Conservation (phyloP, 1,140 invertebrate genomes). For the Metaphire vulgaris region DNA sequence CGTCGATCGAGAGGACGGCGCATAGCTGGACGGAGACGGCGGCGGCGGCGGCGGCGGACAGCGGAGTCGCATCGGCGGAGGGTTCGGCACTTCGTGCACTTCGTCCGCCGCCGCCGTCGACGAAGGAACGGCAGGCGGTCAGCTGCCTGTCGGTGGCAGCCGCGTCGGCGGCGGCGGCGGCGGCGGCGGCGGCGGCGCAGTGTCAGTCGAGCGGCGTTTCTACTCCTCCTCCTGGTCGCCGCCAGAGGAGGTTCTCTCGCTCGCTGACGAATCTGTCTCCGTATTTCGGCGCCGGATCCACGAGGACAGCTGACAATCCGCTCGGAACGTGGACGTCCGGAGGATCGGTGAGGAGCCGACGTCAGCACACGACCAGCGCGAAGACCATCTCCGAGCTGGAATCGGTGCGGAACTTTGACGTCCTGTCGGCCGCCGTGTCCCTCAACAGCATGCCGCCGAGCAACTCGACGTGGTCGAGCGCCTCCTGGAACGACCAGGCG, state of each 20-base stretch:
- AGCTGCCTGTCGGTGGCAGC: neutral
- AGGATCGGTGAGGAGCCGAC: neutral
- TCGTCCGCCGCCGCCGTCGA: neutral
- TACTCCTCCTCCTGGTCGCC: too few relatives aligned
- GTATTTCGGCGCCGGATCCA: too few relatives aligned
- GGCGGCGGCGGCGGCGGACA: neutral
- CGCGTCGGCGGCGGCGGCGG: too few relatives aligned
- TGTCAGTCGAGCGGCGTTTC: too few relatives aligned
- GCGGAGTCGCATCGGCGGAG: neutral
- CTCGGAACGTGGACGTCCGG: too few relatives aligned
- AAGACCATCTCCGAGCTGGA: slow-evolving; percentile 13
- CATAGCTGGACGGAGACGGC: neutral
- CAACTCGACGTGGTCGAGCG: neutral
- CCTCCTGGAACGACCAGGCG: slow-evolving; percentile 17
- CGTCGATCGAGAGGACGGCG: too few relatives aligned
- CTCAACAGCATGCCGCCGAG: slow-evolving; percentile 25
- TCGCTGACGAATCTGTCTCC: neutral
- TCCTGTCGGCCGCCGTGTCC: slow-evolving; percentile 5
- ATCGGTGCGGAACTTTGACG: slow-evolving; percentile 18
- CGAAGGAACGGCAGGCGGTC: neutral
- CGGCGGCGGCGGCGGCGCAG: too few relatives aligned
- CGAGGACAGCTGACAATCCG: too few relatives aligned
- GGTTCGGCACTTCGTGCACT: too few relatives aligned
- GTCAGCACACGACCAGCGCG: slow-evolving; percentile 2
- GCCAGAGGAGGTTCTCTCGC: too few relatives aligned